Evolutionary conservation across 2,888 invertebrate genomes (phyloP).

Genomic region (Hyppa rectilinea): DNA sequence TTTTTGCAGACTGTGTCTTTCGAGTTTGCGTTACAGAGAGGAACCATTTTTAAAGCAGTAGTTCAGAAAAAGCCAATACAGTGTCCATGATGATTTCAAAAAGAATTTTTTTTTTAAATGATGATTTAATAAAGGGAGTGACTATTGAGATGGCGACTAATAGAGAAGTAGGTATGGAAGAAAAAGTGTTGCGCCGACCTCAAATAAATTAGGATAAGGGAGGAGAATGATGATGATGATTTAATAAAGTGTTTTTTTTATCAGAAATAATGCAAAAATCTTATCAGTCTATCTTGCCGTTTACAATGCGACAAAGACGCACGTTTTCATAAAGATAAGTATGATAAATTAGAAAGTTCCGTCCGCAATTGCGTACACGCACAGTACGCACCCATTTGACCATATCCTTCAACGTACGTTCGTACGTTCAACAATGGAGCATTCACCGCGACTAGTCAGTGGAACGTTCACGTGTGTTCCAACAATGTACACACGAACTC

Average conservation of each 20-base stretch:
- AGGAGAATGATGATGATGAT: too few relatives aligned
- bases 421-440: conserved; percentile 70
- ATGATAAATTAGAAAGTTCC: conserved; percentile 48
- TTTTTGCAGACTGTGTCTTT: not conserved
- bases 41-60: not conserved
- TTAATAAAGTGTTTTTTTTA: not conserved
- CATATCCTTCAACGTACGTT: conserved; percentile 67
- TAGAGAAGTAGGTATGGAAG: too few relatives aligned
- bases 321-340: conserved; percentile 17
- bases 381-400: conserved; percentile 66
- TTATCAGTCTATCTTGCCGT: conserved; percentile 15
- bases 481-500: conserved; percentile 38
- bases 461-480: conserved; percentile 65
- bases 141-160: too few relatives aligned
- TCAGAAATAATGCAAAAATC: conserved; percentile 1
- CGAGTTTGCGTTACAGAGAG: not conserved
- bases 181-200: too few relatives aligned
- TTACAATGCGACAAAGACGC: conserved; percentile 6
- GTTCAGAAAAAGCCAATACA: not conserved
- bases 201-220: too few relatives aligned
- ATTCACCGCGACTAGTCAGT: conserved; percentile 67
- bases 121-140: not conserved
- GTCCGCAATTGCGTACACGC: conserved; percentile 35
- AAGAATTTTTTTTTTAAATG: not conserved
- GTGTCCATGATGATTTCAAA: not conserved